Percentiles rank a stretch among this genome's conserved stretches.
Conservation (phyloP, 2,888 invertebrate species). For the Ophioninae sp. region DNA sequence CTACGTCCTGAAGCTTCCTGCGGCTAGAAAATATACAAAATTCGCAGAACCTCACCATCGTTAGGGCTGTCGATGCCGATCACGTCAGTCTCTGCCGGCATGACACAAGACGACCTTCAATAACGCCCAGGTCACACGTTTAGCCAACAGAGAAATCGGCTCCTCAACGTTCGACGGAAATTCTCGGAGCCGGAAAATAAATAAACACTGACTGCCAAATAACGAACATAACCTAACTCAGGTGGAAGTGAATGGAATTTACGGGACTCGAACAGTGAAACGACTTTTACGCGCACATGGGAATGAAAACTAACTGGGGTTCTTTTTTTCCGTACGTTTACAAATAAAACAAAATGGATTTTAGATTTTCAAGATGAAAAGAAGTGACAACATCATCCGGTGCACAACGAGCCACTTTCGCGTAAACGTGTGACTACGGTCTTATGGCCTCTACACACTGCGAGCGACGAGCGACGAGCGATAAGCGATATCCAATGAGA, state of each 20-base stretch:
- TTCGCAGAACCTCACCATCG: conserved; percentile 56
- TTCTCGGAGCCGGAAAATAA: conserved; percentile 18
- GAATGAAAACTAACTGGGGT: background rate
- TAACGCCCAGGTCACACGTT: conserved; percentile 5
- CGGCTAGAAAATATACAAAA: background rate
- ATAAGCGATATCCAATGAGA: too few relatives aligned
- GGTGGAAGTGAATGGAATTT: background rate
- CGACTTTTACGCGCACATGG: background rate
- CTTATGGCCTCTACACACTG: too few relatives aligned
- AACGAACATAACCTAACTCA: conserved; percentile 52
- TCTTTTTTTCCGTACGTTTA: background rate
- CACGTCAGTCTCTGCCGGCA: conserved; percentile 54
- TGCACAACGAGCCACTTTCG: background rate
- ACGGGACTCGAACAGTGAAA: background rate
- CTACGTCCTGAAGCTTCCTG: background rate
- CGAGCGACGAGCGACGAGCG: too few relatives aligned
- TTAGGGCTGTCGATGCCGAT: conserved; percentile 56
- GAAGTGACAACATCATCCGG: conserved; percentile 17
- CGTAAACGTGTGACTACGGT: too few relatives aligned
- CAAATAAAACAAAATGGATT: background rate
- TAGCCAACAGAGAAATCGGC: background rate
- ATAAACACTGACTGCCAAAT: conserved; percentile 9
- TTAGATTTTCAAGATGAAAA: background rate
- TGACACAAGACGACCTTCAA: conserved; percentile 29
- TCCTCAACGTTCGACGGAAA: conserved; percentile 14